A percentile compares a stretch with the other conserved stretches of the same genome.
Conservation (phyloP, 2,113 vertebrate genomes). For the Ovis aries region ARS-UI_Ramb_v3.0 NC_056071.1:11881001-11881500, state of each 20-base stretch:
- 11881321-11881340: not conserved
- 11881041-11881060: not conserved
- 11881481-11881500: not conserved
- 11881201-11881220: not conserved
- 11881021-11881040: not conserved
- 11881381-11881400: not conserved
- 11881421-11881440: not conserved
- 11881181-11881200: not conserved
- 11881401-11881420: not conserved
- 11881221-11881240: not conserved
- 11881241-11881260: not conserved
- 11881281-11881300: not conserved
- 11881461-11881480: not conserved
- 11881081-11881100: not conserved
- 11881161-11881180: not conserved
- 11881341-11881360: not conserved
- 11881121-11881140: not conserved
- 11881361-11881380: not conserved
- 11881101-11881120: not conserved
- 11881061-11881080: not conserved
- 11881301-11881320: not conserved
- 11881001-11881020: not conserved
- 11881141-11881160: not conserved
- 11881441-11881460: not conserved
- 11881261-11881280: not conserved